Percentiles rank a stretch among this genome's conserved stretches.
Conservation (phyloP, 2,797 vertebrate genomes). For the Aldrovandia affinis region DNA sequence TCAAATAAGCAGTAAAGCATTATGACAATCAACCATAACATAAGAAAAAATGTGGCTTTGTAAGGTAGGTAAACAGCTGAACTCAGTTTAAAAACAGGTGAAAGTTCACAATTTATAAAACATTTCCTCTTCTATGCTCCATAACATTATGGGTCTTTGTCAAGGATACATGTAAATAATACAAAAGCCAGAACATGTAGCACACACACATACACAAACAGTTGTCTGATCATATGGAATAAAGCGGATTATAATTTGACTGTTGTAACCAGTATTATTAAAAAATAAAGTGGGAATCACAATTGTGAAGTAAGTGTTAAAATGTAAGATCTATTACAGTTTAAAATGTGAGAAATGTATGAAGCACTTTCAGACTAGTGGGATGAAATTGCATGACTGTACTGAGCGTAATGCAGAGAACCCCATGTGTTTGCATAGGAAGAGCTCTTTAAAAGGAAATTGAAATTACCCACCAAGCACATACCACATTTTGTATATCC, state of each 20-base stretch:
- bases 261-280: neutral
- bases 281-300: neutral
- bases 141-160: neutral
- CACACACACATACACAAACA: neutral
- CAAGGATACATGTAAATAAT: neutral
- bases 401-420: neutral
- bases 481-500: no score
- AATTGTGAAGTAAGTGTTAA: neutral
- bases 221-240: neutral
- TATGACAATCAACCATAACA: neutral
- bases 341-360: neutral
- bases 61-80: neutral
- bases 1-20: neutral
- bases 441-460: neutral
- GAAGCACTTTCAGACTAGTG: neutral
- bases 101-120: neutral
- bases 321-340: neutral
- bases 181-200: neutral
- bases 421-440: neutral
- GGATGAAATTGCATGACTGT: neutral
- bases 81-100: neutral
- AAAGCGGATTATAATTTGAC: neutral
- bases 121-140: neutral
- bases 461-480: no score
- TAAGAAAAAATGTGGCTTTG: neutral